Percentiles rank a stretch among this genome's conserved stretches.
Evolutionary conservation across 2,888 invertebrate genomes (phyloP).

Genomic region (Philhelius pedissequus): DNA sequence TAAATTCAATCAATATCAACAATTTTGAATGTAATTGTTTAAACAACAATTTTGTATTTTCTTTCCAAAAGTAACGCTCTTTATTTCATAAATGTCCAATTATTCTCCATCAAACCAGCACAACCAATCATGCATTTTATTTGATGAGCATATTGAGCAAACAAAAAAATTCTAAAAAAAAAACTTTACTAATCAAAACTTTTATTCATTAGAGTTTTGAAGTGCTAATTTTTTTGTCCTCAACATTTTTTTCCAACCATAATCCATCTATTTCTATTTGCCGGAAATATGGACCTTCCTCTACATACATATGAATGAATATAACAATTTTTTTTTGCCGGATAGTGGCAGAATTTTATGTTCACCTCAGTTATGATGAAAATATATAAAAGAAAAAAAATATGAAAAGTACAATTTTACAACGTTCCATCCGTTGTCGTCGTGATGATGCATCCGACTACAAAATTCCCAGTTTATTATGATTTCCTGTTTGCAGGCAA

Average conservation of each 20-base stretch:
- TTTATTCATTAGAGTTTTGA: background rate
- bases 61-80: no score
- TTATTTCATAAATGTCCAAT: background rate
- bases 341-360: background rate
- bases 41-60: background rate
- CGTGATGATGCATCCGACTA: constrained; percentile 16
- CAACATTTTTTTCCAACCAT: background rate
- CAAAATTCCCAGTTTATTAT: constrained; percentile 44
- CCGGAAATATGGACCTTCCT: constrained; percentile 7
- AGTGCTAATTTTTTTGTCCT: background rate
- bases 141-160: background rate
- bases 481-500: constrained; percentile 32
- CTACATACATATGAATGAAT: background rate
- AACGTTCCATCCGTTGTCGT: constrained; percentile 24
- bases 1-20: background rate
- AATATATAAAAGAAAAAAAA: constrained; percentile 2
- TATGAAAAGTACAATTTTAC: constrained; percentile 24
- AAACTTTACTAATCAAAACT: background rate
- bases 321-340: background rate
- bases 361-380: background rate
- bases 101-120: background rate
- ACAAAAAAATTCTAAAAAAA: background rate
- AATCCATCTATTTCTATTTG: background rate
- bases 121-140: background rate
- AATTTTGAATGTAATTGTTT: background rate